Evolutionary conservation across 64 coral and sea anemone genomes (phyloP), one percentile per base, ranked within the genome.

Genomic region (Hydrozoanthus tunicans): DNA sequence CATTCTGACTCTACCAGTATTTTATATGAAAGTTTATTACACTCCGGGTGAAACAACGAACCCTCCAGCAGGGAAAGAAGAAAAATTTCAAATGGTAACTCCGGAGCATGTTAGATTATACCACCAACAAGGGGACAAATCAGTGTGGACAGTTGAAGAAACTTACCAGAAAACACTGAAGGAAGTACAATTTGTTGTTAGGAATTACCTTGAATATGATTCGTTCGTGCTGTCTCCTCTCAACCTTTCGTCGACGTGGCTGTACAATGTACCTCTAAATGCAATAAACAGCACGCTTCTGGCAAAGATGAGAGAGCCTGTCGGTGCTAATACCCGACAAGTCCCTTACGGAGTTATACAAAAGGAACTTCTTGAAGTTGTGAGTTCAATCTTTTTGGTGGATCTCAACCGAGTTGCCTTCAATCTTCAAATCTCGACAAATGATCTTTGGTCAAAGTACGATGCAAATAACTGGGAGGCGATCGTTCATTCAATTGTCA

Each of bases 11-110:
- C 67, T 86, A 10, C 83, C 83, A 12, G 83, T 74, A 59, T 75
- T 88, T 24, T 88, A 88, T 59, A 88, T 88, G 84, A 74, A 73
- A 74, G 23, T 88, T 56, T 73, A 58, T 58, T 75, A 88, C 56
- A 75, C 84, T 88, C 84, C 84, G 2, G 84, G 84, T 4, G 84
- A 88, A 73, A 7, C 10, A 5, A 6, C 7, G 43, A 1, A 0
- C 7, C 0, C 4, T 32, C 0, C 12, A 6, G 3, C 14, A 7
- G 11, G 6, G 8, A 5, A 1, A 9, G 17, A 83, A 64, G 10
- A 27, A 15, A 88, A 74, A 88, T 2, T 73, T 20, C 12, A 11
- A 52, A 13, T 54, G 0, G 24, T 73, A 86, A 73, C 66, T 72
- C 83, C 83, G 20, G 83, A 86, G 56, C 83, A 86, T n/a, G 24